These are phyloP conservation scores for Actinernus sp. DNA, from an alignment of 92 coral and sea anemone genomes.

Conservation along the genomic window DNA sequence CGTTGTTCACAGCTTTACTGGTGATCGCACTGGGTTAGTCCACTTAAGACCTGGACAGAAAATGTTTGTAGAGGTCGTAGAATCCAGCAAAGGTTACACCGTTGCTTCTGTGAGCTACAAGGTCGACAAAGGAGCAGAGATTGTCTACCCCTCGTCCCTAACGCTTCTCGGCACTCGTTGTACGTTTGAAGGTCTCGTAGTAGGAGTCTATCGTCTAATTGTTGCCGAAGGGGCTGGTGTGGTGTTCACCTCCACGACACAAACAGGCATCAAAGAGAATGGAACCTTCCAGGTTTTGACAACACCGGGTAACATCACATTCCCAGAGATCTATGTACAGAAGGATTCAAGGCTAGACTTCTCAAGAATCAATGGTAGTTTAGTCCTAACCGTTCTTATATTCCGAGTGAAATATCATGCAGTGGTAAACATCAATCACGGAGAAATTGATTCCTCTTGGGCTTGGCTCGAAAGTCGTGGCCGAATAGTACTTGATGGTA, in stretches of 20 bases:
- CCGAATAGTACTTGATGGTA: constrained; percentile 79
- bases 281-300: constrained; percentile 86
- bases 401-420: constrained; percentile 90
- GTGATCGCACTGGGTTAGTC: constrained; percentile 96
- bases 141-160: constrained; percentile 84
- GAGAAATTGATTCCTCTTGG: constrained; percentile 93
- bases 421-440: constrained; percentile 84
- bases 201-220: constrained; percentile 87
- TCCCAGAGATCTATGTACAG: constrained; percentile 88
- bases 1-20: constrained; percentile 96
- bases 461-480: constrained; percentile 98
- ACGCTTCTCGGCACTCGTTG: constrained; percentile 95
- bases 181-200: constrained; percentile 85
- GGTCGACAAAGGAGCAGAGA: constrained; percentile 88
- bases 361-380: constrained; percentile 80
- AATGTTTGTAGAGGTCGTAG: constrained; percentile 96
- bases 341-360: constrained; percentile 85
- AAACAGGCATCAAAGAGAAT: constrained; percentile 90
- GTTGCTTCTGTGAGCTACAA: constrained; percentile 70
- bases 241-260: constrained; percentile 86
- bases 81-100: constrained; percentile 79
- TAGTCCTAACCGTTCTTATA: constrained; percentile 82
- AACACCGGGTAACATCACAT: constrained; percentile 92
- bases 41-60: constrained; percentile 85
- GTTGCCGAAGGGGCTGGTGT: constrained; percentile 89